A percentile compares a stretch with the other conserved stretches of the same genome.
These are phyloP conservation scores for Astatotilapia flaviijosephi DNA, from an alignment of 2,113 vertebrate species.

Conservation along the genomic window DNA sequence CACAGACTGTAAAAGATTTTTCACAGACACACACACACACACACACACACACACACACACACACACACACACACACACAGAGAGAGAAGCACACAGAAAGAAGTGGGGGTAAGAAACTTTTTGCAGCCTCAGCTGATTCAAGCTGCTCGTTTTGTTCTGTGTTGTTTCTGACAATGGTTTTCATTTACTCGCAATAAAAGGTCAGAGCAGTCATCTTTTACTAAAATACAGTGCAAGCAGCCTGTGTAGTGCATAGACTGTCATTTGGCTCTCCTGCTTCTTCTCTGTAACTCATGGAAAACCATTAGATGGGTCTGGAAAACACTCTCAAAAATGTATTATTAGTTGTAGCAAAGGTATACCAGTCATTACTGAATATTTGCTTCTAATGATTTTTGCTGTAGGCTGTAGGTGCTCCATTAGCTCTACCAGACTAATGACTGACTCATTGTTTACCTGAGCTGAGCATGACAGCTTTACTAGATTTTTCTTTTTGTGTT, in stretches of 20 bases:
- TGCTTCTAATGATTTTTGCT: background rate
- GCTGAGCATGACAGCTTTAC: background rate
- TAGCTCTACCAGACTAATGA: background rate
- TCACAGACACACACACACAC: background rate
- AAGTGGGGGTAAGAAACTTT: background rate
- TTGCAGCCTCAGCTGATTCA: background rate
- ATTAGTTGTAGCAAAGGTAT: background rate
- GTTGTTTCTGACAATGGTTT: conserved; percentile 20
- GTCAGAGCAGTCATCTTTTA: conserved; percentile 32
- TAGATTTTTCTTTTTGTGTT: background rate
- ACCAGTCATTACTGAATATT: background rate
- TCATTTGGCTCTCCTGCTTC: background rate
- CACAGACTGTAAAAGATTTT: background rate
- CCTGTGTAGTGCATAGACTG: background rate
- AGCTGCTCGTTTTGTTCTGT: background rate
- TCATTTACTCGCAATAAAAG: conserved; percentile 26
- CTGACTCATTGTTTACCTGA: background rate
- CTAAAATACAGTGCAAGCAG: background rate
- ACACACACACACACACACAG: background rate
- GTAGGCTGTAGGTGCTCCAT: background rate
- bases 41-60: background rate
- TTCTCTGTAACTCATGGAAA: background rate
- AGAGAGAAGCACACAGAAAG: background rate
- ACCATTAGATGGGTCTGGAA: background rate
- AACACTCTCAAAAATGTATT: background rate